Percentiles rank a stretch among this genome's conserved stretches.
Evolutionary conservation across 2,113 vertebrate genomes (phyloP).

Genomic region (Gnathonemus longibarbis): DNA sequence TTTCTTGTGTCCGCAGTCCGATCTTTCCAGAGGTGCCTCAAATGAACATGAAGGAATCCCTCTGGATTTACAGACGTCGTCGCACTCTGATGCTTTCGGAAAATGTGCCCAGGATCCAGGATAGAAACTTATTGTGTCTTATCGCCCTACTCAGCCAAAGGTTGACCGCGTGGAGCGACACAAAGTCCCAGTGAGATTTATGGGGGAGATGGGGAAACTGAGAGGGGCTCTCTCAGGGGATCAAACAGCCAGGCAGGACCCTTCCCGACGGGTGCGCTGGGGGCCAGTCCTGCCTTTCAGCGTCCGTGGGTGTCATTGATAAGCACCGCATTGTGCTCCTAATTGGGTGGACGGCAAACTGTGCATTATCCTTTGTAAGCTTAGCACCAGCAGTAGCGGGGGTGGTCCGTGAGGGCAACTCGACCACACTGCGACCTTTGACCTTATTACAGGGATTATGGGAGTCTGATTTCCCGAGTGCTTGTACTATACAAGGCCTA

Average conservation of each 20-base stretch:
- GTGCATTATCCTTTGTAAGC: constrained; percentile 8
- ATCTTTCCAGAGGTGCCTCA: background rate
- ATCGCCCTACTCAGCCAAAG: background rate
- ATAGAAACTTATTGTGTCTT: background rate
- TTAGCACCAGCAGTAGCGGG: constrained; percentile 13
- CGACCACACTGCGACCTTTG: constrained; percentile 10
- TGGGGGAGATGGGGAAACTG: background rate
- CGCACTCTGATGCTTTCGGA: background rate
- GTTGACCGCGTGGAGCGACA: too few species aligned
- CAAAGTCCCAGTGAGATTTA: background rate
- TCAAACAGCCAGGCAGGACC: constrained; percentile 1
- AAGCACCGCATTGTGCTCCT: constrained; percentile 14
- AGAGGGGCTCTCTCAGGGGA: background rate
- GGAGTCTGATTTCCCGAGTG: constrained; percentile 23
- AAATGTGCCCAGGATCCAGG: background rate
- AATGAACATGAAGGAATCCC: background rate
- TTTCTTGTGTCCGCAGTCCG: background rate
- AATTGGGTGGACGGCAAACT: constrained; percentile 18
- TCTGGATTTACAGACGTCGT: background rate
- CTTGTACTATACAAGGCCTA: constrained; percentile 17
- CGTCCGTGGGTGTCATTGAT: constrained; percentile 9
- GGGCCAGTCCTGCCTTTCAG: constrained; percentile 11
- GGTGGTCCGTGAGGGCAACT: background rate
- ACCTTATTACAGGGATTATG: constrained; percentile 28
- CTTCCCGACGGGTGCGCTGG: background rate